phyloP scores from a whole-genome alignment of 2,113 vertebrate species.

The Rhizomys pruinosus region DNA sequence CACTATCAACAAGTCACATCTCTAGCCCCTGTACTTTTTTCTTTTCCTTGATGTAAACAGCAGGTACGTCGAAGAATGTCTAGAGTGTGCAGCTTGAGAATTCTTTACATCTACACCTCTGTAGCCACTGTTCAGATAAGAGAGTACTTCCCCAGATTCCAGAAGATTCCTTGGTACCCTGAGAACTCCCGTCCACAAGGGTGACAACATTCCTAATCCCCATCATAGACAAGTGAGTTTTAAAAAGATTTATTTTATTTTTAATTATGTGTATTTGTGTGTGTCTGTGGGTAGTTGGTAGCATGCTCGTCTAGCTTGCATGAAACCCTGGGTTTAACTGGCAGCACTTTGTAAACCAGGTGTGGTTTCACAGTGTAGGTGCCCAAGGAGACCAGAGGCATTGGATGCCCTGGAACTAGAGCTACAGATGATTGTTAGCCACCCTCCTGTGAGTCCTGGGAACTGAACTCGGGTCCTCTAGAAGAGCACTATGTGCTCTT shows the following conservation, averaged over 20 bases:
- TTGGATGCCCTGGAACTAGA: no score
- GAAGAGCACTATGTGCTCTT: no score
- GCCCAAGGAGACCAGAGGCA: no score
- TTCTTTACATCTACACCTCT: not conserved
- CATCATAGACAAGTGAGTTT: not conserved
- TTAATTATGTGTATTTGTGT: not conserved
- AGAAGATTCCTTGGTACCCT: conserved; percentile 1
- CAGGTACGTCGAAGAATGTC: not conserved
- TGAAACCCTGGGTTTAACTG: no score
- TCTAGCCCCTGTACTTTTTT: not conserved
- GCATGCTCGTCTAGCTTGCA: no score
- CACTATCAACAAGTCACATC: no score
- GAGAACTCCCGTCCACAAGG: not conserved
- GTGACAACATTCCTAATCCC: not conserved
- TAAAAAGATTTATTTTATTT: not conserved
- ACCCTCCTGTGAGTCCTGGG: no score
- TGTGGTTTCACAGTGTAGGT: no score
- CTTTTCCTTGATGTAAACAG: not conserved
- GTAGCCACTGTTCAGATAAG: not conserved
- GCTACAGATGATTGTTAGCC: no score
- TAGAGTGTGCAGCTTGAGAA: not conserved
- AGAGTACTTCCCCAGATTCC: not conserved
- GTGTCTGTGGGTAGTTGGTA: no score
- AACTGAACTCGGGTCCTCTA: no score
- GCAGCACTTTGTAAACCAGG: no score